Evolutionary conservation across 2,888 invertebrate species (phyloP).

Genomic region (Trichogramma dendrolimi): DNA sequence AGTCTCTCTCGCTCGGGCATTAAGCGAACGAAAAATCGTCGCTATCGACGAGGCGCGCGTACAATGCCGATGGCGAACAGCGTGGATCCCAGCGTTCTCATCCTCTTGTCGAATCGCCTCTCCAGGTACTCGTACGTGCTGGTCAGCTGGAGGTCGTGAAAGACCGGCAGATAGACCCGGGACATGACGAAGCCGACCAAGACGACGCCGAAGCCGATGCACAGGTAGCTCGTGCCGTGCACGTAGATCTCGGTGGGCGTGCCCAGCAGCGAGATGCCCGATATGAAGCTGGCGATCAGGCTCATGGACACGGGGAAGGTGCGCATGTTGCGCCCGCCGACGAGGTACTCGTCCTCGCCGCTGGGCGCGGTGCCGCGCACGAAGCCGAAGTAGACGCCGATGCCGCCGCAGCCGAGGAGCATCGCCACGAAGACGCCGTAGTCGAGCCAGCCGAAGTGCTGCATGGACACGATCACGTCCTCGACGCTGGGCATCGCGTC

Average conservation of each 20-base stretch:
- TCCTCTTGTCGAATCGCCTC: conserved; percentile 65
- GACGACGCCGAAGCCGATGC: conserved; percentile 61
- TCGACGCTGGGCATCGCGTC: conserved; percentile 47
- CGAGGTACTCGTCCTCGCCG: conserved; percentile 68
- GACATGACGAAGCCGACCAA: conserved; percentile 66
- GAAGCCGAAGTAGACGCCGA: conserved; percentile 81
- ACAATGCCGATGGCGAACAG: conserved; percentile 68
- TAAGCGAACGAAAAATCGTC: no score
- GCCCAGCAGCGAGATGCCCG: conserved; percentile 74
- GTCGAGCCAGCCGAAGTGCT: conserved; percentile 69
- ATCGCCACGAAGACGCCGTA: conserved; percentile 75
- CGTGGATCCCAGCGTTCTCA: conserved; percentile 67
- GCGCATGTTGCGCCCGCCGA: conserved; percentile 78
- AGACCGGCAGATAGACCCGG: conserved; percentile 68
- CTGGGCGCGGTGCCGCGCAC: conserved; percentile 59
- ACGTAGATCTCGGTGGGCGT: conserved; percentile 78
- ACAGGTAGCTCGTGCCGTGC: conserved; percentile 74
- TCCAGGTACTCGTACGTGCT: conserved; percentile 80
- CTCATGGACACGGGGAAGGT: conserved; percentile 80
- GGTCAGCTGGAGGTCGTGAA: conserved; percentile 69
- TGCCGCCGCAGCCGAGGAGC: conserved; percentile 70
- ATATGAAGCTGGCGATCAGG: conserved; percentile 76
- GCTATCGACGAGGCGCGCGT: no score
- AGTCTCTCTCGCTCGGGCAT: not conserved
- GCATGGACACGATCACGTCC: conserved; percentile 57